A percentile compares a stretch with the other conserved stretches of the same genome.
These are phyloP conservation scores for Diadumene lineata DNA, from an alignment of 92 coral and sea anemone species.

Conservation along the genomic window DNA sequence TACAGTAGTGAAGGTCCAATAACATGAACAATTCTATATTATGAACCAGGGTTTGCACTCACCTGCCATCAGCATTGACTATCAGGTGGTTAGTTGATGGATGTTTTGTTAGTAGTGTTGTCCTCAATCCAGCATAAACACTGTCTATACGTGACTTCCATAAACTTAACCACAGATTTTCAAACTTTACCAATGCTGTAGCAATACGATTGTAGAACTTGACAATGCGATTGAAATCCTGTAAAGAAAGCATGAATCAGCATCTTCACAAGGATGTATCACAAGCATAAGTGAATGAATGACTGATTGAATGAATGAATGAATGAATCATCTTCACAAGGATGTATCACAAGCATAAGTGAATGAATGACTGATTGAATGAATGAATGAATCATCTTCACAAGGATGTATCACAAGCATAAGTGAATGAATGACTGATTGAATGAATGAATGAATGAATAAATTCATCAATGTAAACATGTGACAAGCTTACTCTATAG, in stretches of 20 bases:
- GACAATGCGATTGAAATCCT: slow-evolving; percentile 96
- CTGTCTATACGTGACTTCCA: slow-evolving; percentile 96
- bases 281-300: too few species aligned
- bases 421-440: too few species aligned
- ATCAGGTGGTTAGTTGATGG: slow-evolving; percentile 76
- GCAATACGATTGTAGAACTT: slow-evolving; percentile 97
- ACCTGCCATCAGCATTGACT: slow-evolving; percentile 99
- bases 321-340: too few species aligned
- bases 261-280: too few species aligned
- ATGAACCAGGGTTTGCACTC: neutral
- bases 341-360: too few species aligned
- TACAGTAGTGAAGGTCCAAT: too few species aligned
- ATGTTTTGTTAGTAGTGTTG: slow-evolving; percentile 74
- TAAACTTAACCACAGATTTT: slow-evolving; percentile 93
- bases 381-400: too few species aligned
- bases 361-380: too few species aligned
- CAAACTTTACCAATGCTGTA: slow-evolving; percentile 95
- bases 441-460: too few species aligned
- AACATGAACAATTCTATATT: neutral
- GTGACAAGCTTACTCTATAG: slow-evolving; percentile 86
- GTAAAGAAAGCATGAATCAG: too few species aligned
- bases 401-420: too few species aligned
- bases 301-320: too few species aligned
- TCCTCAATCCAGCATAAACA: slow-evolving; percentile 76
- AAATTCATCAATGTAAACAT: neutral